A percentile compares a stretch with the other conserved stretches of the same genome.
Conservation (phyloP, 2,797 vertebrate species). For the Xerus rutilus region DNA sequence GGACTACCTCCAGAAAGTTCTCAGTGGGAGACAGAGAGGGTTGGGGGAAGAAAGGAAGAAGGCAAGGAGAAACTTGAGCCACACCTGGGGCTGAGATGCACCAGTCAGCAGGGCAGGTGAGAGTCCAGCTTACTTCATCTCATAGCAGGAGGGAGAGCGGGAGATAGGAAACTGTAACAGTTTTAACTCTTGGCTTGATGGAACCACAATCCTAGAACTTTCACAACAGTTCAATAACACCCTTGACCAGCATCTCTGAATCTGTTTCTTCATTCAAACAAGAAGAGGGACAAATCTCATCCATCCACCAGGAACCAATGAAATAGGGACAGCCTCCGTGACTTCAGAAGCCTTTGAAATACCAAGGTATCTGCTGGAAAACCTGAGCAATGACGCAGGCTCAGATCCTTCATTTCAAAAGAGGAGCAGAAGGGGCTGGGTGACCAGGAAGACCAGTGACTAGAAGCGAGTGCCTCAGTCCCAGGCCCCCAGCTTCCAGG, state of each 20-base stretch:
- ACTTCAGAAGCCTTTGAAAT: neutral
- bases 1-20: neutral
- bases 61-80: neutral
- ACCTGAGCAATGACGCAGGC: neutral
- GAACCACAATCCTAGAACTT: neutral
- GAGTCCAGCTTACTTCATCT: neutral
- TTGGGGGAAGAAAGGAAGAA: neutral
- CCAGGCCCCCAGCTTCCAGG: neutral
- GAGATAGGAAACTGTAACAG: neutral
- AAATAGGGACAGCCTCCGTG: neutral
- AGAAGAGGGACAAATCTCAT: neutral
- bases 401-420: neutral
- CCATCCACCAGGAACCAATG: neutral
- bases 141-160: neutral
- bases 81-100: neutral
- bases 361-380: neutral
- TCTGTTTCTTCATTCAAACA: neutral
- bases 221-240: too few species aligned
- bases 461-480: neutral
- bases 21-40: neutral
- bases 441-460: neutral
- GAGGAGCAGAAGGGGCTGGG: neutral
- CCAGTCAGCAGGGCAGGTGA: neutral
- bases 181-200: neutral
- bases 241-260: neutral